Base-by-base conservation (phyloP, 2,888 invertebrate species). In the Acanthosepion pharaonis region DNA sequence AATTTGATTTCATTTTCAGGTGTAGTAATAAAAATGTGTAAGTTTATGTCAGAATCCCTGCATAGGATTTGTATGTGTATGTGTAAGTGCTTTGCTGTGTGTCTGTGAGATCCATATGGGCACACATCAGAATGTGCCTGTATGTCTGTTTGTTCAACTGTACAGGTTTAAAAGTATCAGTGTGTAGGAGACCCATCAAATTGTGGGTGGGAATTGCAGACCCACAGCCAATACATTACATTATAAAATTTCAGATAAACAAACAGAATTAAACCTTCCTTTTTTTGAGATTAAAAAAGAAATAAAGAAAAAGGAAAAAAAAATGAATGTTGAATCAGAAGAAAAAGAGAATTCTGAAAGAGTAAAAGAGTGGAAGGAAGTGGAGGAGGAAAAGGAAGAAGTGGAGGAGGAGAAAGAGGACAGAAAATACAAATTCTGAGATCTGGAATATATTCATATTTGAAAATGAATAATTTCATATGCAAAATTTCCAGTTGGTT, bases 401-500 rank as follows among this genome's bases (percentile, higher is more conserved):
- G 42, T 42, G 42, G 42, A 42, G 42, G 78, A 78, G 78, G 33
- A 78, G 78, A 78, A 33, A 78, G 15, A 23, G n/a, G 33, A n/a
- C n/a, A 33, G n/a, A n/a, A 78, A 78, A 78, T n/a, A 78, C n/a
- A 78, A 78, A n/a, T n/a, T 78, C 18, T n/a, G 9, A 78, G 78
- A n/a, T n/a, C n/a, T 33, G n/a, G n/a, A 78, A 78, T 78, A 78
- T 33, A 78, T 78, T 78, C 78, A 78, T 78, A 78, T 78, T 78
- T n/a, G 78, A 78, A 78, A 78, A 78, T 78, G 78, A 78, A 78
- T 78, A 78, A n/a, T 78, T n/a, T 33, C 78, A 78, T 78, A 78
- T 78, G 78, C 78, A 78, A 78, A 78, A 78, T 78, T n/a, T 78
- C 28, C 78, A 78, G 78, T 78, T 78, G 28, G 78, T 78, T 78